phyloP scores from a whole-genome alignment of 2,113 vertebrate genomes.

The Rana temporaria region DNA sequence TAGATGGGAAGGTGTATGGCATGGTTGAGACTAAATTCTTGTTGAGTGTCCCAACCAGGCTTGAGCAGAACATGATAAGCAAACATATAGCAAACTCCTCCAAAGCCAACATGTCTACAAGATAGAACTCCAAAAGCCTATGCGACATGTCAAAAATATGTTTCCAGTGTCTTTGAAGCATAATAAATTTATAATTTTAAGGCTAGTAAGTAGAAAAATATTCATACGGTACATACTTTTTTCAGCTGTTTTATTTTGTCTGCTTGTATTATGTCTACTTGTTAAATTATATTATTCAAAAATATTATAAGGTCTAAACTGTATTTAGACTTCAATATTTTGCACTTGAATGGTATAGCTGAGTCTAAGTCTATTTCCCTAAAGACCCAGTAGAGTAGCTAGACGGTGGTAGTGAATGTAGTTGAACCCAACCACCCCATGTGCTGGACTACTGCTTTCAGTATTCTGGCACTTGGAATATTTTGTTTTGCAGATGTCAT shows the following conservation, averaged over 20 bases:
- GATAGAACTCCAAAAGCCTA: not conserved
- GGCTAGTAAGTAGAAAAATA: not conserved
- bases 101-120: not conserved
- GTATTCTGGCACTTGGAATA: too few species aligned
- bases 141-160: slow-evolving; percentile 13
- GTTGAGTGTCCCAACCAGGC: not conserved
- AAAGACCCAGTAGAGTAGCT: too few species aligned
- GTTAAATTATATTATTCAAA: not conserved
- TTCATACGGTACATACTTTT: not conserved
- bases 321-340: too few species aligned
- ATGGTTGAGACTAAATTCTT: not conserved
- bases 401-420: too few species aligned
- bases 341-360: too few species aligned
- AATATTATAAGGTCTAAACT: too few species aligned
- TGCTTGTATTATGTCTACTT: not conserved
- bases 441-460: too few species aligned
- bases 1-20: too few species aligned
- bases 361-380: too few species aligned
- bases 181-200: slow-evolving; percentile 15
- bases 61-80: not conserved
- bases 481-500: too few species aligned
- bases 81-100: slow-evolving; percentile 4
- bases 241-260: not conserved
- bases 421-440: too few species aligned
- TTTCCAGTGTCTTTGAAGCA: not conserved